phyloP scores from a whole-genome alignment of 92 coral and sea anemone species.

The Paramuricea clavata region DNA sequence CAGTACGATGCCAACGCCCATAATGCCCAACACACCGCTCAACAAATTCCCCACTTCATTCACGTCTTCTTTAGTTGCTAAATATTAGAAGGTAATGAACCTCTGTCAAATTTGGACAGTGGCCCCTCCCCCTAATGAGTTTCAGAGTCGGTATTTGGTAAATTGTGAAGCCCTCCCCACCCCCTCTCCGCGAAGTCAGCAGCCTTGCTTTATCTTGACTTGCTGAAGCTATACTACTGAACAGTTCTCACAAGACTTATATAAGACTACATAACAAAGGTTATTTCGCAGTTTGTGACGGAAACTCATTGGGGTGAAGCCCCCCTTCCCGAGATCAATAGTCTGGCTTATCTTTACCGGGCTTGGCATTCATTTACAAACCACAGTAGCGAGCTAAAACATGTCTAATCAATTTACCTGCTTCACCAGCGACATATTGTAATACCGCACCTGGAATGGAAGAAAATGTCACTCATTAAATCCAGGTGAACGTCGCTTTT shows the following conservation, averaged over 20 bases:
- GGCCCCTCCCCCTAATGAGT: too few species aligned
- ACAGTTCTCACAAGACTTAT: too few species aligned
- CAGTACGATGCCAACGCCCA: slow-evolving; percentile 32
- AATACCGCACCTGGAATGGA: not conserved
- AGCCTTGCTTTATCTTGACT: too few species aligned
- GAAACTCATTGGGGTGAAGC: too few species aligned
- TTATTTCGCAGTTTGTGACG: too few species aligned
- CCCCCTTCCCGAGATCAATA: too few species aligned
- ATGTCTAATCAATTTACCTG: not conserved
- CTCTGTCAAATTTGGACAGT: not conserved
- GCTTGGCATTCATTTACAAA: not conserved
- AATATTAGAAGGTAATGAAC: not conserved
- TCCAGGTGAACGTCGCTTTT: too few species aligned
- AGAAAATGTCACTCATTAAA: not conserved
- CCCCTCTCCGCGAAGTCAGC: too few species aligned
- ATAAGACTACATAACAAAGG: too few species aligned
- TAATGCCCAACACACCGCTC: not conserved
- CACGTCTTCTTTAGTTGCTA: slow-evolving; percentile 41
- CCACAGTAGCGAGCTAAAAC: not conserved
- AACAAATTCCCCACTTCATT: slow-evolving; percentile 32
- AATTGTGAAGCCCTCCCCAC: not conserved
- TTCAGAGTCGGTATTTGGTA: too few species aligned
- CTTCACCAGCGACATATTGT: slow-evolving; percentile 15
- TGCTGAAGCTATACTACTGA: too few species aligned
- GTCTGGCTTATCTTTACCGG: not conserved